Percentiles rank a stretch among this genome's conserved stretches.
Conservation (phyloP, 2,888 invertebrate species). For the Aplocera efformata region DNA sequence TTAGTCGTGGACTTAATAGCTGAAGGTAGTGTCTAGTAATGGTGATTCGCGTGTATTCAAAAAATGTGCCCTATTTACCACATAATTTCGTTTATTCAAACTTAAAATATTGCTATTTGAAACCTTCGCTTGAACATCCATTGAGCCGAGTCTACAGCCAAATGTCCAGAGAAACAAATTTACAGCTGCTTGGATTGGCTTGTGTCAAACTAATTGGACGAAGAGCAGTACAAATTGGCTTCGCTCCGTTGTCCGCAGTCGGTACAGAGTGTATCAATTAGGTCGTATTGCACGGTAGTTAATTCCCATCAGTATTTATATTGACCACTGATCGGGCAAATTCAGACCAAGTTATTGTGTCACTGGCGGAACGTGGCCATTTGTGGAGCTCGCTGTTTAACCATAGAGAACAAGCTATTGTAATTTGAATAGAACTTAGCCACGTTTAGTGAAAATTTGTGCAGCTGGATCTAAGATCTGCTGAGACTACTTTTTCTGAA, state of each 20-base stretch:
- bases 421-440: not conserved
- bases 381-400: conserved; percentile 2
- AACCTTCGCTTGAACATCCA: not conserved
- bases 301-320: conserved; percentile 53
- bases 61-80: no score
- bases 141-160: conserved; percentile 4
- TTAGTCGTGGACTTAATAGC: no score
- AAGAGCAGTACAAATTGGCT: conserved; percentile 51
- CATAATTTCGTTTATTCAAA: no score
- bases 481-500: no score
- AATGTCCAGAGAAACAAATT: conserved; percentile 24
- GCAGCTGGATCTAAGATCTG: no score
- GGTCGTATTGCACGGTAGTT: conserved; percentile 51
- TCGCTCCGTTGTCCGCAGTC: conserved; percentile 30
- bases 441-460: conserved; percentile 5
- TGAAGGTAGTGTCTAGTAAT: no score
- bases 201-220: conserved; percentile 59
- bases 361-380: conserved; percentile 8
- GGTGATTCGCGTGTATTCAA: no score
- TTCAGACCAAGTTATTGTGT: conserved; percentile 33
- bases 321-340: conserved; percentile 57
- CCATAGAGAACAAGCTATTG: conserved; percentile 2
- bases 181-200: conserved; percentile 37
- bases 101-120: no score
- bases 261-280: conserved; percentile 61